Evolutionary conservation across 1,140 invertebrate species (phyloP).

Genomic region (Drosophila sulfurigaster): DNA sequence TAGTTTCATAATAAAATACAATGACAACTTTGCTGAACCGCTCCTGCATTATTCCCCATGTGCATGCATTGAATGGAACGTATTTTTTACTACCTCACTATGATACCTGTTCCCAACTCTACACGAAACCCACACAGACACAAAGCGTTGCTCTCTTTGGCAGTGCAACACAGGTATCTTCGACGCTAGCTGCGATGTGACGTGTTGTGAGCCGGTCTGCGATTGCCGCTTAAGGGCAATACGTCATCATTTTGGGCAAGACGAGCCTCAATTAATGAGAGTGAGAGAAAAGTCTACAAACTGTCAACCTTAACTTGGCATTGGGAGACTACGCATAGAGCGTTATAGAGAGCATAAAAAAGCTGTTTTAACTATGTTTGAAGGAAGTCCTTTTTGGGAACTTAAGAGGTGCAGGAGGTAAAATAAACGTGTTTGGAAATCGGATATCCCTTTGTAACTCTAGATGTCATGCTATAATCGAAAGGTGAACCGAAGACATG

Average conservation of each 20-base stretch:
- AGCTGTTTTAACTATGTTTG: conserved; percentile 22
- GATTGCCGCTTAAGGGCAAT: conserved; percentile 41
- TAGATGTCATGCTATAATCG: not conserved
- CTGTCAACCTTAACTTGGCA: conserved; percentile 40
- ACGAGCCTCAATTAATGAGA: not conserved
- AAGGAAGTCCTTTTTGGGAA: conserved; percentile 52
- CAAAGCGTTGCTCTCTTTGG: conserved; percentile 30
- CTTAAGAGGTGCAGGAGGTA: not conserved
- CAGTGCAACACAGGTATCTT: conserved; percentile 47
- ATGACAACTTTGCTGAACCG: conserved; percentile 39
- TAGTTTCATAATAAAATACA: not conserved
- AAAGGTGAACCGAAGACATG: not conserved
- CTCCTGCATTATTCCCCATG: conserved; percentile 44
- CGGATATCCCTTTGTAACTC: conserved; percentile 1
- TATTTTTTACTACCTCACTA: conserved; percentile 61
- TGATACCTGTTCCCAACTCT: conserved; percentile 55
- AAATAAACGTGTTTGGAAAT: conserved; percentile 1
- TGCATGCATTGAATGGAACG: conserved; percentile 70
- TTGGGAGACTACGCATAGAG: conserved; percentile 35
- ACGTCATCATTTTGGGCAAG: conserved; percentile 72
- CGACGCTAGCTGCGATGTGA: conserved; percentile 28
- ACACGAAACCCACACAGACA: conserved; percentile 49
- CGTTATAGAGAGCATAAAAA: conserved; percentile 38
- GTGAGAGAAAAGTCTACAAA: conserved; percentile 45
- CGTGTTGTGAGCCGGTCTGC: conserved; percentile 35